These are phyloP conservation scores for Garra rufa DNA, from an alignment of 2,113 vertebrate species.

Conservation along the genomic window DNA sequence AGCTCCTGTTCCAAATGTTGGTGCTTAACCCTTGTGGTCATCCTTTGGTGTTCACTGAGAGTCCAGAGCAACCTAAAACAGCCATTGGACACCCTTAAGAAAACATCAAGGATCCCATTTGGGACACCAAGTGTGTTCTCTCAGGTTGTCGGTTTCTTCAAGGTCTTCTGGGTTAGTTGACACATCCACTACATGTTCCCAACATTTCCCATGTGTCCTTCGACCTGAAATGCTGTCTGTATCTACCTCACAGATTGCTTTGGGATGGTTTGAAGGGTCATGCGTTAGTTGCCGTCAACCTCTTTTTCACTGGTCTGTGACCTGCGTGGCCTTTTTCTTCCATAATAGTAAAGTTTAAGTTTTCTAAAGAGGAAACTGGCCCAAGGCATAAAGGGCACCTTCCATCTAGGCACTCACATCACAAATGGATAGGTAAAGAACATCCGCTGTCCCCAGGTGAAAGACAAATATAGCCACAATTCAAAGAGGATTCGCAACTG, in stretches of 20 bases:
- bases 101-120: background rate
- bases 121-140: background rate
- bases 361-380: conserved; percentile 13
- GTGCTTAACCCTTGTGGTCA: background rate
- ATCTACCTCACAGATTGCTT: conserved; percentile 21
- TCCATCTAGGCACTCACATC: conserved; percentile 33
- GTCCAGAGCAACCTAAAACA: background rate
- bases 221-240: background rate
- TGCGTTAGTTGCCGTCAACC: background rate
- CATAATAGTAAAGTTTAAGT: conserved; percentile 5
- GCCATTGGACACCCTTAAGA: background rate
- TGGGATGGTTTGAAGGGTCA: background rate
- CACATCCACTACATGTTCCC: background rate
- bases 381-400: conserved; percentile 22
- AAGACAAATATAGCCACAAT: conserved; percentile 28
- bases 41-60: background rate
- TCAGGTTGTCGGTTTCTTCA: background rate
- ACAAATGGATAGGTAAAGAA: conserved; percentile 35
- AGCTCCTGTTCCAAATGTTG: background rate
- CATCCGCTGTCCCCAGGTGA: conserved; percentile 34
- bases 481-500: background rate
- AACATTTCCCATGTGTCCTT: conserved; percentile 11
- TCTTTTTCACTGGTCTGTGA: conserved; percentile 9
- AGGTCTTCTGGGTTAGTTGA: conserved; percentile 23
- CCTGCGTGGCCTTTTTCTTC: conserved; percentile 7